Evolutionary conservation across 2,113 vertebrate genomes (phyloP).

Genomic region (Otis tarda): DNA sequence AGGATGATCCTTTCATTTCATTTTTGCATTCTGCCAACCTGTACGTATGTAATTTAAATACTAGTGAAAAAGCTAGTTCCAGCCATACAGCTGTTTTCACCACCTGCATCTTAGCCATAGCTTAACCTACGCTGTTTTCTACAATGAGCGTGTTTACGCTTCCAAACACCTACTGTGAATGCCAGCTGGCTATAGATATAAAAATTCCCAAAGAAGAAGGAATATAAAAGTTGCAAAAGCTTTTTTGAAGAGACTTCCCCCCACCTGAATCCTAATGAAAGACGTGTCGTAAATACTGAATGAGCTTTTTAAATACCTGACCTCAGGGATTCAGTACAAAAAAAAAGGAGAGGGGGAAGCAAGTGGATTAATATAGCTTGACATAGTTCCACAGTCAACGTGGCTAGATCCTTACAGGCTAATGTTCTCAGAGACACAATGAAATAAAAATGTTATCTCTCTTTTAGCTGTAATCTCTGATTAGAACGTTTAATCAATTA

Average conservation of each 20-base stretch:
- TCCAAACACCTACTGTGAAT: neutral
- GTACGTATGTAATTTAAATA: neutral
- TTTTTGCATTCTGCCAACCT: neutral
- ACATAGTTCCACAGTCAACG: neutral
- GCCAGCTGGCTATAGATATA: neutral
- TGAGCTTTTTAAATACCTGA: conserved; percentile 5
- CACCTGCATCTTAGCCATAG: neutral
- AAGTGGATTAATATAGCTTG: neutral
- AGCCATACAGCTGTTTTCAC: neutral
- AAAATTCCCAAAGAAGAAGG: neutral
- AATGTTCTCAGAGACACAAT: neutral
- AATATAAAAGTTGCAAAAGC: neutral
- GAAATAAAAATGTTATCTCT: conserved; percentile 63
- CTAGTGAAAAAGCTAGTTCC: neutral
- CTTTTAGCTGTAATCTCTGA: conserved; percentile 72
- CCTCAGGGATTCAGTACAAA: neutral
- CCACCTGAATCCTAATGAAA: neutral
- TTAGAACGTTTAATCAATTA: conserved; percentile 82
- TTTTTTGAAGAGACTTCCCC: neutral
- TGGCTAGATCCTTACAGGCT: conserved; percentile 10
- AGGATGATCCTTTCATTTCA: neutral
- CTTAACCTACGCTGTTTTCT: neutral
- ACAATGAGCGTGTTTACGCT: neutral
- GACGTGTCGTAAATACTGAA: neutral
- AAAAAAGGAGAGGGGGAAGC: neutral